Percentiles rank a stretch among this genome's conserved stretches.
Conservation (phyloP, 2,797 vertebrate genomes). For the Girardinus metallicus region DNA sequence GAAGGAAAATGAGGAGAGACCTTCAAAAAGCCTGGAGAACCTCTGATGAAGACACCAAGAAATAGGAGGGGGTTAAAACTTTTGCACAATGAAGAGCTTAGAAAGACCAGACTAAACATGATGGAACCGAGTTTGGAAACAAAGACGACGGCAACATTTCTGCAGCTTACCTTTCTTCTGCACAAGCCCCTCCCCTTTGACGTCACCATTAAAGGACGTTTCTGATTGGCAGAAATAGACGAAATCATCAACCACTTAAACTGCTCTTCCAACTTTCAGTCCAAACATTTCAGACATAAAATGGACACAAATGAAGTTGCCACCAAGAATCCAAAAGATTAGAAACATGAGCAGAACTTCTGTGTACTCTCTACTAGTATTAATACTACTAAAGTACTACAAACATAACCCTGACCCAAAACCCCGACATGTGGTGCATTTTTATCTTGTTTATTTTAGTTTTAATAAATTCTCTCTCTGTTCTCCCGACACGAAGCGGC, state of each 20-base stretch:
- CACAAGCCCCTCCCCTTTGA: constrained; percentile 64
- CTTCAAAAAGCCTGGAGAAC: constrained; percentile 1
- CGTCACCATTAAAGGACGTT: constrained; percentile 72
- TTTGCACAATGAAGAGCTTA: not conserved
- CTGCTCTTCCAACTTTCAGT: not conserved
- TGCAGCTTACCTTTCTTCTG: constrained; percentile 68
- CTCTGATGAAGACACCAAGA: not conserved
- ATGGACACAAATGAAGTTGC: constrained; percentile 27
- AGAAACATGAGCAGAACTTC: not conserved
- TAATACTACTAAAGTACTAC: not conserved
- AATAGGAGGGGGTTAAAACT: not conserved
- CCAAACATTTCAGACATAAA: constrained; percentile 2
- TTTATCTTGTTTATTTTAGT: not conserved
- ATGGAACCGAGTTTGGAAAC: not conserved
- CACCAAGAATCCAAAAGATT: not conserved
- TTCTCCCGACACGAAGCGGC: not conserved
- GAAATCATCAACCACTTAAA: not conserved
- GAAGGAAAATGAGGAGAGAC: not conserved
- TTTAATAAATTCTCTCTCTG: not conserved
- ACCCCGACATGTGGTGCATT: not conserved
- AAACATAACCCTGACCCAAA: not conserved
- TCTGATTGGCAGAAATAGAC: constrained; percentile 68
- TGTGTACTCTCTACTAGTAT: not conserved
- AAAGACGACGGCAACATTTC: not conserved
- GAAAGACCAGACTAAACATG: not conserved